Percentiles rank a stretch among this genome's conserved stretches.
These are phyloP conservation scores for Diadegma fenestrale DNA, from an alignment of 2,888 invertebrate species.

Conservation along the genomic window DNA sequence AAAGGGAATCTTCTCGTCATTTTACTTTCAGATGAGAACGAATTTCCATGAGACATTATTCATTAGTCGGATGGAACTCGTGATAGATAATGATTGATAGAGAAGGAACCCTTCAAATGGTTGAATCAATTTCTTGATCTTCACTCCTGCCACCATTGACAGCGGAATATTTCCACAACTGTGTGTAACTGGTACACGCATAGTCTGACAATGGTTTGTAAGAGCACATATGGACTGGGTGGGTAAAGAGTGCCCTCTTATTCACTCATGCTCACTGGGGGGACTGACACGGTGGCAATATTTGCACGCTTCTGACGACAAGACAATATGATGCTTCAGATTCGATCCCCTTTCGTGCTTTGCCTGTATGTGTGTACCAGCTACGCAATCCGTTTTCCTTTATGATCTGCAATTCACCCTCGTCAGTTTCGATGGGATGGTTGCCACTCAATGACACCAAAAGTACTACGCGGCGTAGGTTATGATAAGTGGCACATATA, in stretches of 20 bases:
- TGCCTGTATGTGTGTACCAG: constrained; percentile 67
- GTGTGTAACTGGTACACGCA: not conserved
- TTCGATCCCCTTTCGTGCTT: constrained; percentile 77
- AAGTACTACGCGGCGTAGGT: constrained; percentile 8
- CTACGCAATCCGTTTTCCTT: constrained; percentile 74
- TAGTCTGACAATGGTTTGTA: constrained; percentile 10
- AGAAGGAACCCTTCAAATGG: not conserved
- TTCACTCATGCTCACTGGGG: constrained; percentile 65
- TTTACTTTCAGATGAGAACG: not conserved
- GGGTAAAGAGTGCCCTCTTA: constrained; percentile 43
- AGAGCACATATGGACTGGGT: constrained; percentile 25
- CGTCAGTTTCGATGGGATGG: constrained; percentile 68
- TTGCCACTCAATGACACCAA: constrained; percentile 37
- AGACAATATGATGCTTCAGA: constrained; percentile 79
- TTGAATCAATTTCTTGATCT: constrained; percentile 21
- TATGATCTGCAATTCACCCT: constrained; percentile 75
- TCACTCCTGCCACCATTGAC: not conserved
- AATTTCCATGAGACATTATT: not conserved
- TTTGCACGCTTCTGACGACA: constrained; percentile 82
- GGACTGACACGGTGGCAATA: constrained; percentile 81
- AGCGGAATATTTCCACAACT: constrained; percentile 7
- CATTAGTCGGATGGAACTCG: constrained; percentile 12
- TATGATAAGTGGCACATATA: constrained; percentile 12
- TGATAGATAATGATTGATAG: not conserved
- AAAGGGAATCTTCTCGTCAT: not conserved